phyloP scores from a whole-genome alignment of 2,888 invertebrate genomes.

The Catocala sponsa region DNA sequence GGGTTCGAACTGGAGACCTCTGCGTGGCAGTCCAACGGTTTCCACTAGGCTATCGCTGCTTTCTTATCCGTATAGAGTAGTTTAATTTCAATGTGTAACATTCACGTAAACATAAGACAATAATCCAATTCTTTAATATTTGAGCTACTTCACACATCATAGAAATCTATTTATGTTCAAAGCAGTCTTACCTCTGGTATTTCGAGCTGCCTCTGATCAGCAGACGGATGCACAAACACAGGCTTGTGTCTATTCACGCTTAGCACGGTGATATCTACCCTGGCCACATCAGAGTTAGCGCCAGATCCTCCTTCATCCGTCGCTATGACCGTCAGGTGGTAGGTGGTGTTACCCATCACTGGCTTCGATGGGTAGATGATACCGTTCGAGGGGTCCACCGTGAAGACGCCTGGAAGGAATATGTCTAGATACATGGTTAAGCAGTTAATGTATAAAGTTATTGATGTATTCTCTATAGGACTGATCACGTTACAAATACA shows the following conservation, averaged over 20 bases:
- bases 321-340: constrained; percentile 91
- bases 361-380: constrained; percentile 93
- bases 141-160: too few relatives aligned
- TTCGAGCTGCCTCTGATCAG: constrained; percentile 92
- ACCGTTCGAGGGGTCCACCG: constrained; percentile 92
- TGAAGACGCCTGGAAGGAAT: constrained; percentile 89
- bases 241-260: constrained; percentile 95
- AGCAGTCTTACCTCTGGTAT: constrained; percentile 91
- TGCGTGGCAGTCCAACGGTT: too few relatives aligned
- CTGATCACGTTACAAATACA: too few relatives aligned
- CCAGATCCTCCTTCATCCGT: constrained; percentile 90
- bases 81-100: too few relatives aligned
- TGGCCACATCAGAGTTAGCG: constrained; percentile 89
- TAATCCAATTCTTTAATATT: too few relatives aligned
- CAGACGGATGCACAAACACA: constrained; percentile 92
- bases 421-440: constrained; percentile 21
- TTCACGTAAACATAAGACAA: too few relatives aligned
- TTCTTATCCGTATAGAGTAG: too few relatives aligned
- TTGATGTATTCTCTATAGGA: background rate
- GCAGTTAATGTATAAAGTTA: constrained; percentile 2
- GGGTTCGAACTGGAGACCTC: too few relatives aligned
- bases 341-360: constrained; percentile 88
- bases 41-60: too few relatives aligned
- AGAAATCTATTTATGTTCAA: too few relatives aligned
- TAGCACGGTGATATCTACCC: constrained; percentile 92